Evolutionary conservation across 2,113 vertebrate genomes (phyloP).

Genomic region (Azemiops feae): DNA sequence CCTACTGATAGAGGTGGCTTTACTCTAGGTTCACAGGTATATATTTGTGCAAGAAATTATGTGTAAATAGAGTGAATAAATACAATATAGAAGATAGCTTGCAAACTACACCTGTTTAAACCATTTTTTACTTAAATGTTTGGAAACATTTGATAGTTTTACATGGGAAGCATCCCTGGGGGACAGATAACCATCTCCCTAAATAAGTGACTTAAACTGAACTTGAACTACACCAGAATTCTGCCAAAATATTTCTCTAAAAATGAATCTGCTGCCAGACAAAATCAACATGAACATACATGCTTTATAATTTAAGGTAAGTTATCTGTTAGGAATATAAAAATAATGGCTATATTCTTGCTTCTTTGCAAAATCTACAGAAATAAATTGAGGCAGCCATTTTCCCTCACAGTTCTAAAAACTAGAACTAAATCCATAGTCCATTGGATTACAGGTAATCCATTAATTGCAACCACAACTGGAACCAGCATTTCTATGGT

Average conservation of each 20-base stretch:
- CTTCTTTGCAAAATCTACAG: not conserved
- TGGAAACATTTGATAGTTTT: not conserved
- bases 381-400: not conserved
- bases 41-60: not conserved
- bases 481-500: not conserved
- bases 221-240: not conserved
- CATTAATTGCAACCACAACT: not conserved
- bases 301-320: not conserved
- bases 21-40: not conserved
- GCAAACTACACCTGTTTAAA: not conserved
- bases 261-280: not conserved
- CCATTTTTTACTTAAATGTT: not conserved
- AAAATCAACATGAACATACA: not conserved
- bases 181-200: accelerated
- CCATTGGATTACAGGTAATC: not conserved
- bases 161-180: not conserved
- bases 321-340: not conserved
- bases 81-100: not conserved
- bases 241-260: not conserved
- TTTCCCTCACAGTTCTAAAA: not conserved
- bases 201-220: not conserved
- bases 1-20: not conserved
- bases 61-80: not conserved
- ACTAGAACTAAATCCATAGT: not conserved
- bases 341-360: not conserved